These are phyloP conservation scores for Atopsyche davidsoni DNA, from an alignment of 1,140 invertebrate genomes.

Conservation along the genomic window DNA sequence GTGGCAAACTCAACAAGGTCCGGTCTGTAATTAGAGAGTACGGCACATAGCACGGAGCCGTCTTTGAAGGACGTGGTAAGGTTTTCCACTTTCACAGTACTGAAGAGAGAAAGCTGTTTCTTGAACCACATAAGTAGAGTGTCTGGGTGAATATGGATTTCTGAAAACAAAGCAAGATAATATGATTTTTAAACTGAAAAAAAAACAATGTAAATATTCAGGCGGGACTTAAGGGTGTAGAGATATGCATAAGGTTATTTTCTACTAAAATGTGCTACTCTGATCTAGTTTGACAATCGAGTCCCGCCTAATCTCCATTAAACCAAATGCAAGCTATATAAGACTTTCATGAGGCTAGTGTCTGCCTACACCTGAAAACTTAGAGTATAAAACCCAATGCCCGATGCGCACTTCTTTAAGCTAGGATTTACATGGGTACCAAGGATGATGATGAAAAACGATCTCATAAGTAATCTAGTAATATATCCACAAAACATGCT, in stretches of 20 bases:
- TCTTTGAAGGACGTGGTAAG: conserved; percentile 67
- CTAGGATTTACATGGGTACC: no score
- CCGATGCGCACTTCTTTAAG: no score
- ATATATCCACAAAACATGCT: conserved; percentile 3
- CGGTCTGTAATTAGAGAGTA: conserved; percentile 81
- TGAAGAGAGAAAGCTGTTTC: conserved; percentile 62
- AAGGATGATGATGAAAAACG: not conserved
- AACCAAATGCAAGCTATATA: no score
- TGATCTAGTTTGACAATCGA: no score
- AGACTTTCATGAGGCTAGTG: no score
- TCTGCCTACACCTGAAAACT: no score
- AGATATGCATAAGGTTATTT: no score
- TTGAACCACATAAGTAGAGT: conserved; percentile 71
- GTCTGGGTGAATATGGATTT: conserved; percentile 64
- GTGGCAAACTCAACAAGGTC: conserved; percentile 73
- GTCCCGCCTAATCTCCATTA: no score
- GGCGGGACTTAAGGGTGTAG: no score
- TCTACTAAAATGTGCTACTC: no score
- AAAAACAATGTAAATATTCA: conserved; percentile 5
- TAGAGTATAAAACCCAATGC: no score
- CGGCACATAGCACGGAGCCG: conserved; percentile 75
- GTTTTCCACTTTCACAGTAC: conserved; percentile 61
- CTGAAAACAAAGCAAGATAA: conserved; percentile 35
- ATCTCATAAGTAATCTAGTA: not conserved
- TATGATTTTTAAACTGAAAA: not conserved